These are phyloP conservation scores for Etheostoma cragini DNA, from an alignment of 2,113 vertebrate genomes.

Conservation along the genomic window DNA sequence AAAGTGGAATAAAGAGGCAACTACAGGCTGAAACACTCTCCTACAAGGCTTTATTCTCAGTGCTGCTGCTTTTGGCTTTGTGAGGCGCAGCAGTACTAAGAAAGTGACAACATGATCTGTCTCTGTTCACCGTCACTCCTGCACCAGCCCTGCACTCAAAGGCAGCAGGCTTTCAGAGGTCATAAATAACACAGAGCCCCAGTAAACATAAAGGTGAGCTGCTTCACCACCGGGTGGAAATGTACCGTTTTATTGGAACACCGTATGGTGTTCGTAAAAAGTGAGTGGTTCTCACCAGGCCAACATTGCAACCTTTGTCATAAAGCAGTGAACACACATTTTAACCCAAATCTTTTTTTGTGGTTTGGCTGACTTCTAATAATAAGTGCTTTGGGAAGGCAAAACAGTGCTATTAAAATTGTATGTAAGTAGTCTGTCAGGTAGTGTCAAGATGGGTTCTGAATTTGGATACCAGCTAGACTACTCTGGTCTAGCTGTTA, in stretches of 20 bases:
- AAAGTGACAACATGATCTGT: conserved; percentile 80
- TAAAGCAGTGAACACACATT: conserved; percentile 46
- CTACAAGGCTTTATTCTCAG: conserved; percentile 47
- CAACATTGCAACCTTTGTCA: conserved; percentile 40
- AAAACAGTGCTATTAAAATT: conserved; percentile 59
- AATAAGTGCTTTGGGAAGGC: conserved; percentile 40
- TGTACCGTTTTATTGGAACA: conserved; percentile 83
- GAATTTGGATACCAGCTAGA: conserved; percentile 29
- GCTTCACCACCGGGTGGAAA: conserved; percentile 81
- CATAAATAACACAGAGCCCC: conserved; percentile 81
- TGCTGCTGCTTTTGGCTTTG: conserved; percentile 62
- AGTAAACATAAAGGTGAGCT: conserved; percentile 77
- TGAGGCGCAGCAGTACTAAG: conserved; percentile 63
- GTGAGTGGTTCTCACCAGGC: conserved; percentile 70
- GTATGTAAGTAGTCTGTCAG: conserved; percentile 49
- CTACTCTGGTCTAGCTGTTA: neutral
- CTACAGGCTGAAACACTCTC: conserved; percentile 24
- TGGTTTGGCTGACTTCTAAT: conserved; percentile 23
- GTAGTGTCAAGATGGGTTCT: conserved; percentile 35
- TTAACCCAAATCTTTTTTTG: conserved; percentile 13
- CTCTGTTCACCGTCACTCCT: conserved; percentile 80
- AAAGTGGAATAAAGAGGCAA: conserved; percentile 8
- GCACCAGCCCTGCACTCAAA: conserved; percentile 75
- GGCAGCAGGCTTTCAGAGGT: conserved; percentile 73
- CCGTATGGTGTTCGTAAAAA: conserved; percentile 79